Conservation (phyloP, 2,113 vertebrate genomes). For the Aspidoscelis tigris region DNA sequence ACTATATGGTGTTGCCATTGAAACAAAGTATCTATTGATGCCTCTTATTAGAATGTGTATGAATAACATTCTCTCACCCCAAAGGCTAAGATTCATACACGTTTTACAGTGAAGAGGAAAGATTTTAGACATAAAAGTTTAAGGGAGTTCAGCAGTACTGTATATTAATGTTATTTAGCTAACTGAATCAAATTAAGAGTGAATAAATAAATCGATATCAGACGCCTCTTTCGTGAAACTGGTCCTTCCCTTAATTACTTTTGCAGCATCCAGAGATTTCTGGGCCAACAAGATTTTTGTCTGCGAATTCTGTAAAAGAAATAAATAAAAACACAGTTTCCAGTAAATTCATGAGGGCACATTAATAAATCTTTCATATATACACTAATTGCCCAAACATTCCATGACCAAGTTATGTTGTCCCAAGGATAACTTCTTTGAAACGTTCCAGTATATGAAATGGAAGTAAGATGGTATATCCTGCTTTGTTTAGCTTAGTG, state of each 20-base stretch:
- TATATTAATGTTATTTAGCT: slow-evolving; percentile 9
- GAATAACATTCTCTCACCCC: neutral
- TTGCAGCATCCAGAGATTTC: slow-evolving; percentile 23
- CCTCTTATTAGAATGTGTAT: neutral
- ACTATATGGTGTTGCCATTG: neutral
- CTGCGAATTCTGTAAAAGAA: slow-evolving; percentile 27
- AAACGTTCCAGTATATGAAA: slow-evolving; percentile 7
- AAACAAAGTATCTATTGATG: rapidly evolving
- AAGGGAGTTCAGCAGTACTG: slow-evolving; percentile 4
- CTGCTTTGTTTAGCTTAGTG: neutral
- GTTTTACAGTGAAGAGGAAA: neutral
- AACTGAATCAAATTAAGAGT: slow-evolving; percentile 48
- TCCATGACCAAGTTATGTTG: slow-evolving; percentile 35
- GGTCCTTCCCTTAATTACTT: slow-evolving; percentile 44
- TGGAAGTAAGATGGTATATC: slow-evolving; percentile 31
- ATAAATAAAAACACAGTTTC: slow-evolving; percentile 49
- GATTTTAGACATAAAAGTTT: slow-evolving; percentile 1
- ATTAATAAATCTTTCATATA: slow-evolving; percentile 11
- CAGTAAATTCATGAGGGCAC: slow-evolving; percentile 48
- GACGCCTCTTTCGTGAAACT: slow-evolving; percentile 17
- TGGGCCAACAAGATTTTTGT: slow-evolving; percentile 12
- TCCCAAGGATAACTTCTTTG: slow-evolving; percentile 22
- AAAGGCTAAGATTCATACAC: neutral
- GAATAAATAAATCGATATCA: slow-evolving; percentile 45
- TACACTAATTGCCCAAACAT: slow-evolving; percentile 22